A percentile compares a stretch with the other conserved stretches of the same genome.
Conservation (phyloP, 2,888 invertebrate species). For the Epsilonema sp. region DNA sequence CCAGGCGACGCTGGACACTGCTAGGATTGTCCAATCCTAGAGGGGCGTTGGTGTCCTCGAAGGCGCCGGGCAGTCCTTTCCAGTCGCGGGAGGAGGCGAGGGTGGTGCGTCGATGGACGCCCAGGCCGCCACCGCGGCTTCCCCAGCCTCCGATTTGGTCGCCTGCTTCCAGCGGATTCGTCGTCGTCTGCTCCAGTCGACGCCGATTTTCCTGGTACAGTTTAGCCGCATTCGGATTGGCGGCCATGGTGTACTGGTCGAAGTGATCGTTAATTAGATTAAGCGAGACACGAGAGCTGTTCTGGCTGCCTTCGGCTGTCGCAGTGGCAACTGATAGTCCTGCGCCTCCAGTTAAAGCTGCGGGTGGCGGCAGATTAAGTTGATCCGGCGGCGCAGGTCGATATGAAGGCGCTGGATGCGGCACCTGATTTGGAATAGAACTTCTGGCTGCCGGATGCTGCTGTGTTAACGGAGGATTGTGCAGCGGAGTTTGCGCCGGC, state of each 20-base stretch:
- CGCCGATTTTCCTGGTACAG: slow-evolving; percentile 9
- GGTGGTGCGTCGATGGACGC: slow-evolving; percentile 18
- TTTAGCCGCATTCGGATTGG: slow-evolving; percentile 11
- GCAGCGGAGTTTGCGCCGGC: too few species aligned
- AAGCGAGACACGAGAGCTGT: slow-evolving; percentile 3
- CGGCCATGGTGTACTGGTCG: slow-evolving; percentile 53
- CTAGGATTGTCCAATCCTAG: neutral
- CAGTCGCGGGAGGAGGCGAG: slow-evolving; percentile 19
- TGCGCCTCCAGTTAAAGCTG: neutral
- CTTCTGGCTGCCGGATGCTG: neutral
- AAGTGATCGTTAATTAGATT: slow-evolving; percentile 57
- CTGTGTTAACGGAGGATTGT: neutral
- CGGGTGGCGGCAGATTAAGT: neutral
- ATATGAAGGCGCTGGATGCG: neutral
- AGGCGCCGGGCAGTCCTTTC: neutral
- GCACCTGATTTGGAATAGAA: neutral
- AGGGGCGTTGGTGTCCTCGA: neutral
- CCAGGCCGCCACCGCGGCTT: slow-evolving; percentile 6
- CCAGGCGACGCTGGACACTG: too few species aligned
- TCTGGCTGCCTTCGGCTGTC: neutral
- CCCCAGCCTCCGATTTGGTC: slow-evolving; percentile 1
- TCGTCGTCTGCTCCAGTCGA: neutral
- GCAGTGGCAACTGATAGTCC: neutral
- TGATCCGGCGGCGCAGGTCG: neutral
- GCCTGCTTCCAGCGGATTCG: neutral